Conservation (phyloP, 2,888 invertebrate genomes). For the Periphyllus acericola region DNA sequence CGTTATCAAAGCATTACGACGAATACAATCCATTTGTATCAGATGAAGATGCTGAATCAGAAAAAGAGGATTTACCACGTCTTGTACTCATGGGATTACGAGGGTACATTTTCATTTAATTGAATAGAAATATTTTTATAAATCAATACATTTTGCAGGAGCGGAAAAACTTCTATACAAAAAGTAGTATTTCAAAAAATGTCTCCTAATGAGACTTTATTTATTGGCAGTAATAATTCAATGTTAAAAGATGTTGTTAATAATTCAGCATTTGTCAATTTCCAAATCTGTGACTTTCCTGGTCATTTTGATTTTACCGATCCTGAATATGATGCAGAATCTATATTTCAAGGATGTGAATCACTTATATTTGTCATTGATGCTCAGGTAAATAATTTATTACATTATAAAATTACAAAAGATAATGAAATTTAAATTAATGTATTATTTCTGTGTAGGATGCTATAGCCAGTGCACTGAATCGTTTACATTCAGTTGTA, state of each 20-base stretch:
- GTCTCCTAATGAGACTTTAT: conserved; percentile 99
- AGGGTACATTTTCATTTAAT: conserved; percentile 71
- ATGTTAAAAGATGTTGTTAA: conserved; percentile 98
- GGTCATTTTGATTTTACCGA: conserved; percentile 99
- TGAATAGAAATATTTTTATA: background rate
- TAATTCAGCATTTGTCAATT: conserved; percentile 97
- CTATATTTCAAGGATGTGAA: conserved; percentile 96
- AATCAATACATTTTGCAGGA: conserved; percentile 73
- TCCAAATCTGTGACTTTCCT: conserved; percentile 99
- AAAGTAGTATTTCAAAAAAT: conserved; percentile 99
- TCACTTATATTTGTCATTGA: conserved; percentile 99
- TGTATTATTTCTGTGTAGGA: conserved; percentile 72
- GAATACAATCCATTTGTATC: conserved; percentile 80
- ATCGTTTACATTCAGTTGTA: conserved; percentile 91
- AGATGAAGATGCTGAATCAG: conserved; percentile 52
- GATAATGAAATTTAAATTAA: background rate
- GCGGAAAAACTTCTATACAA: conserved; percentile 98
- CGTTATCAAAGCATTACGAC: conserved; percentile 92
- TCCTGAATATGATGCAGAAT: conserved; percentile 93
- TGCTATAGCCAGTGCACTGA: conserved; percentile 96
- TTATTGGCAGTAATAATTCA: conserved; percentile 97
- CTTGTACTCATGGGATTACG: conserved; percentile 94
- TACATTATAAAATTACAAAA: background rate
- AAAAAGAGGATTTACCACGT: conserved; percentile 72
- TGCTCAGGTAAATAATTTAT: conserved; percentile 76